Evolutionary conservation across 2,888 invertebrate genomes (phyloP).

Genomic region (Philopedon plagiatum): DNA sequence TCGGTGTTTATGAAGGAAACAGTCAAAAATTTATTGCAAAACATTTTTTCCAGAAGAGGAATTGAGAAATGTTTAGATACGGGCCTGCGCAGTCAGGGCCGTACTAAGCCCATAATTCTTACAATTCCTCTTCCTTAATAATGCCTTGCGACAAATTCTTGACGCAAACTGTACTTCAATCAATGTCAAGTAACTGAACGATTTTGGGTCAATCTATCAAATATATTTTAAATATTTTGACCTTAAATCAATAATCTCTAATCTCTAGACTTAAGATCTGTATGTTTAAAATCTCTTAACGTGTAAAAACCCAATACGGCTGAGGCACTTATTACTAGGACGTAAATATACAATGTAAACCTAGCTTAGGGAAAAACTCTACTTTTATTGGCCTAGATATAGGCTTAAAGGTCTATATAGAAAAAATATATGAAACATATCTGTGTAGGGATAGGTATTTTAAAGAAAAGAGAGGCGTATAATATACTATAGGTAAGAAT

Average conservation of each 20-base stretch:
- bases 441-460: slow-evolving; percentile 21
- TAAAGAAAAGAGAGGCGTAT: slow-evolving; percentile 7
- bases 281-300: slow-evolving; percentile 41
- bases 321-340: slow-evolving; percentile 64
- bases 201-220: not conserved
- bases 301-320: slow-evolving; percentile 58
- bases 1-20: slow-evolving; percentile 28
- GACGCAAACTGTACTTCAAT: slow-evolving; percentile 41
- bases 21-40: slow-evolving; percentile 11
- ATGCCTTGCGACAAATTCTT: slow-evolving; percentile 26
- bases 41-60: not conserved
- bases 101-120: not conserved
- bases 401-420: slow-evolving; percentile 50
- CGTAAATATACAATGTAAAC: slow-evolving; percentile 54
- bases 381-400: slow-evolving; percentile 64
- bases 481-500: slow-evolving; percentile 14
- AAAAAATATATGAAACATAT: slow-evolving; percentile 33
- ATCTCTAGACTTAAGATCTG: slow-evolving; percentile 7
- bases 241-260: slow-evolving; percentile 6
- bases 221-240: slow-evolving; percentile 1
- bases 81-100: not conserved
- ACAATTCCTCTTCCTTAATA: no score
- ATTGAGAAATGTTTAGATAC: not conserved
- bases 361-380: slow-evolving; percentile 51
- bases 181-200: not conserved